Evolutionary conservation across 1,140 invertebrate genomes (phyloP).

Genomic region (Penaeus indicus): DNA sequence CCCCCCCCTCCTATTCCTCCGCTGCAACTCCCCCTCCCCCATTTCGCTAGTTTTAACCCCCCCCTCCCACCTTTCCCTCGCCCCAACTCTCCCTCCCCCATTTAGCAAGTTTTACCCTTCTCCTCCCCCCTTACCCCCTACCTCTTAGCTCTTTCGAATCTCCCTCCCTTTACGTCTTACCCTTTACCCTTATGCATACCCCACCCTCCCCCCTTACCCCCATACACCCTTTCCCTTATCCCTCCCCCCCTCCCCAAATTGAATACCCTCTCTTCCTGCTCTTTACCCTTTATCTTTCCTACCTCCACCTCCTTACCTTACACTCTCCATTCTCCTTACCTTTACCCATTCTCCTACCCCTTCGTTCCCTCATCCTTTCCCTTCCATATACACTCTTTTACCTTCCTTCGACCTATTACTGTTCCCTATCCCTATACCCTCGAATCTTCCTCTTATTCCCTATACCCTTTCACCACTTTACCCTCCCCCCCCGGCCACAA

Average conservation of each 20-base stretch:
- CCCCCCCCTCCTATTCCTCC: neutral
- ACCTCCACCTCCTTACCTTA: no score
- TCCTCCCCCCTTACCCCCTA: neutral
- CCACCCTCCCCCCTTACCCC: neutral
- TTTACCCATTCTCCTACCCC: no score
- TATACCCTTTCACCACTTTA: no score
- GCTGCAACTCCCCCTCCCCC: neutral
- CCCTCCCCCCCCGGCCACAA: no score
- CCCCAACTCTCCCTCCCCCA: neutral
- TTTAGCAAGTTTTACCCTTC: neutral
- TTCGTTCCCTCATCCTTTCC: no score
- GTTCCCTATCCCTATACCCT: no score
- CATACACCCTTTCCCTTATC: neutral
- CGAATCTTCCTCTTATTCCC: no score
- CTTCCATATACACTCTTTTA: no score
- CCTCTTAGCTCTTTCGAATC: neutral
- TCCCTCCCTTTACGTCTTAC: neutral
- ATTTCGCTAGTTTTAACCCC: neutral
- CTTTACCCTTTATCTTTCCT: no score
- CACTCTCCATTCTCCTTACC: no score
- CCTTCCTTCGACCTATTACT: no score
- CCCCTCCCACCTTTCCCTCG: neutral
- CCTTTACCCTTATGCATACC: neutral
- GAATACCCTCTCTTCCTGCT: no score
- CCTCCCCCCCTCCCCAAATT: neutral